These are phyloP conservation scores for Aspidapion aeneum DNA, from an alignment of 2,888 invertebrate genomes.

Conservation along the genomic window DNA sequence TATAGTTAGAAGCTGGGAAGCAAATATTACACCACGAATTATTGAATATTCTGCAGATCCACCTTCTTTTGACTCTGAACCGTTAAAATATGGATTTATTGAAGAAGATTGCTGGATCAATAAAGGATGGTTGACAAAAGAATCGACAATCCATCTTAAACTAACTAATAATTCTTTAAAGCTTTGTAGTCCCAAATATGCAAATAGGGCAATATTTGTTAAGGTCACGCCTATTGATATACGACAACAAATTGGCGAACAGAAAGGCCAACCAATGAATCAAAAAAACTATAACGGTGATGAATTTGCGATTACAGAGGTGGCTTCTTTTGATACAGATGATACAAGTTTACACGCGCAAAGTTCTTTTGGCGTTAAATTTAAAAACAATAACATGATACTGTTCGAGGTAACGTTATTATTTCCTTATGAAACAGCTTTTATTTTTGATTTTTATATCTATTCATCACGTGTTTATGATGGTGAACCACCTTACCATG, in stretches of 20 bases:
- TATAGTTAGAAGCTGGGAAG: constrained; percentile 77
- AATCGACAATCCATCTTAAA: constrained; percentile 80
- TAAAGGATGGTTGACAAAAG: constrained; percentile 80
- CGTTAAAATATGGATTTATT: constrained; percentile 65
- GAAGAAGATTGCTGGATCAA: constrained; percentile 58
- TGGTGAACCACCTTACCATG: constrained; percentile 74
- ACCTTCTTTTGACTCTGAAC: constrained; percentile 36
- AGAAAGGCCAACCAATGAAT: constrained; percentile 42
- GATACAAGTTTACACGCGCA: constrained; percentile 69
- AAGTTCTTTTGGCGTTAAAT: constrained; percentile 77
- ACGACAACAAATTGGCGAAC: constrained; percentile 54
- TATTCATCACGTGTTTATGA: constrained; percentile 59
- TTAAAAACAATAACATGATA: constrained; percentile 68
- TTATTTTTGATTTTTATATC: constrained; percentile 79
- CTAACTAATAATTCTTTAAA: constrained; percentile 75
- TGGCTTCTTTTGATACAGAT: constrained; percentile 59
- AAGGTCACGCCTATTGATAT: constrained; percentile 53
- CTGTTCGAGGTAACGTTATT: constrained; percentile 74
- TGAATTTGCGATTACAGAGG: constrained; percentile 55
- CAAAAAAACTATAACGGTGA: constrained; percentile 46
- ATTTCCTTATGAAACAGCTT: constrained; percentile 72
- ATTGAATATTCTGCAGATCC: constrained; percentile 46
- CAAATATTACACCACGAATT: constrained; percentile 63
- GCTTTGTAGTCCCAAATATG: constrained; percentile 68
- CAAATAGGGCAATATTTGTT: constrained; percentile 62